phyloP scores from a whole-genome alignment of 1,140 invertebrate species.

The Tetramorium simillimum region DNA sequence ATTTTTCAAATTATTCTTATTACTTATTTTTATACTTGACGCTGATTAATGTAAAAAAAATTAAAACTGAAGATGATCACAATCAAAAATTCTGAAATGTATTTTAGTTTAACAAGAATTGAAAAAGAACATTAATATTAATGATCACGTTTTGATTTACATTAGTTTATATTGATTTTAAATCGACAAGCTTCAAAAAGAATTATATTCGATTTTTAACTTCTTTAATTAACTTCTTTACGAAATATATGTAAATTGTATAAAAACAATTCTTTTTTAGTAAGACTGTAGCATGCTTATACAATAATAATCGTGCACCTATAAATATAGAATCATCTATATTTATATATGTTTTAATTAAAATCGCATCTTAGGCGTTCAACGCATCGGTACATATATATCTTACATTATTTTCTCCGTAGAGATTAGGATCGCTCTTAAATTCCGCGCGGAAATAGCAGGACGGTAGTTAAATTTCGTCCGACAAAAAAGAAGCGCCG shows the following conservation, averaged over 20 bases:
- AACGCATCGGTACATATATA: not conserved
- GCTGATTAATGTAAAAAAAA: not conserved
- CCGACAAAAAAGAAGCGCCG: not conserved
- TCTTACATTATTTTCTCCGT: slow-evolving; percentile 3
- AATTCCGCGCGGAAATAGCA: slow-evolving; percentile 10
- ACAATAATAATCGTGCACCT: not conserved
- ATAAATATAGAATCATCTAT: not conserved
- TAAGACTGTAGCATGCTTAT: not conserved
- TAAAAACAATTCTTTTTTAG: not conserved
- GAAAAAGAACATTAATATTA: not conserved
- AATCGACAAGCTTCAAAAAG: not conserved
- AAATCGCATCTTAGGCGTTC: not conserved
- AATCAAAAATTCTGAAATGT: not conserved
- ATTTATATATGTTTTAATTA: not conserved
- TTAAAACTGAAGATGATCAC: not conserved
- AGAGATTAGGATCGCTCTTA: slow-evolving; percentile 35
- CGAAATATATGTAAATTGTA: not conserved
- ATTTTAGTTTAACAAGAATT: not conserved
- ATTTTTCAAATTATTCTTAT: not conserved
- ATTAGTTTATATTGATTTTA: not conserved
- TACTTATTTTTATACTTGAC: not conserved
- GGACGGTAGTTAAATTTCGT: slow-evolving; percentile 30
- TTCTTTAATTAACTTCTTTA: not conserved
- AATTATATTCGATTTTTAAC: not conserved
- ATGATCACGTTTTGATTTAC: not conserved